Evolutionary conservation across 1,140 invertebrate species (phyloP), one percentile per base, ranked within the genome.

Genomic region (Drosophila novamexicana): DNA sequence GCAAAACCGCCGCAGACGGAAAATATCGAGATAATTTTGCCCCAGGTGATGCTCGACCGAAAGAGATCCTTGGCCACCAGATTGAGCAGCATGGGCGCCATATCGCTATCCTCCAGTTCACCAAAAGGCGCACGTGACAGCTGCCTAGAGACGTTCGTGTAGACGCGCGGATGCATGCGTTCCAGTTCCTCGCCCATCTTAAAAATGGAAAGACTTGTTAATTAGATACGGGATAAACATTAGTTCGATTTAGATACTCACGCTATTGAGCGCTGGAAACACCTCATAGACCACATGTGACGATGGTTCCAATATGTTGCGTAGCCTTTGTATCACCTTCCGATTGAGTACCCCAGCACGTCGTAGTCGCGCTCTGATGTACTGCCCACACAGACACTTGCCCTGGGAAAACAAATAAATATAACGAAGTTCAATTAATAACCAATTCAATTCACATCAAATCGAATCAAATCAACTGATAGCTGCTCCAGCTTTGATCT

Each of bases 1-100:
- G 95, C 95, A 29, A 96, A 93, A 0, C 95, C 95, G 6, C 95
- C 95, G 8, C 95, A 94, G 1, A 96, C 93, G 0, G 95, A 94
- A 75, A 94, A 95, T 50, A 96, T 93, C 0, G 96, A 95, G 1
- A 96, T 94, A 14, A 96, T 94, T 91, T 95, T 95, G 18, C 94
- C 94, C 95, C 95, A 96, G 2, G 93, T 95, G 44, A 95, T 94
- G 63, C 95, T 94, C 2, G 91, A 90, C 42, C 93, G 93, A 57
- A 95, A 93, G 16, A 96, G 92, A 73, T 95, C 94, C 49, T 94
- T 93, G 18, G 94, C 95, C 7, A 96, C 93, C 14, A 94, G 92
- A 39, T 93, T 93, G 2, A 96, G 84, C 7, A 95, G 92, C 64
- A 94, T 93, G 1, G 93, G 93, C 3, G 94, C 93, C 12, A 93